Conservation (phyloP, 1,140 invertebrate species). For the Heliconius hermathena region DNA sequence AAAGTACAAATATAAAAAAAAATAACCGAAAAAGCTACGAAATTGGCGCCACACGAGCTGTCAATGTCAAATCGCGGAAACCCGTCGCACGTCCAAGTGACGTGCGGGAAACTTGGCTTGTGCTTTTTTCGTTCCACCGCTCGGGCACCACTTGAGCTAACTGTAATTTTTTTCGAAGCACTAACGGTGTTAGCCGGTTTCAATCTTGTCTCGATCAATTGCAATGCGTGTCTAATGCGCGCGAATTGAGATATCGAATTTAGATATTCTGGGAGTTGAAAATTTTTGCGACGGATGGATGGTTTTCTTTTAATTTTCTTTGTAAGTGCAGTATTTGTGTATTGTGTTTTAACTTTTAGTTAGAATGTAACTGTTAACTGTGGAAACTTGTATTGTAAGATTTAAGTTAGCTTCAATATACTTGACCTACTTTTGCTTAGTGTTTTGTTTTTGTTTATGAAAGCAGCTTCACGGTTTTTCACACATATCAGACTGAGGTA, state of each 20-base stretch:
- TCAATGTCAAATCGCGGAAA: conserved; percentile 68
- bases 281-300: background rate
- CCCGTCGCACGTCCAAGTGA: conserved; percentile 65
- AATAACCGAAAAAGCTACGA: background rate
- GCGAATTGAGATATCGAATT: background rate
- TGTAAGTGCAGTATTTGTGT: background rate
- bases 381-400: background rate
- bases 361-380: conserved; percentile 8
- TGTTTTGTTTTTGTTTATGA: background rate
- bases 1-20: background rate
- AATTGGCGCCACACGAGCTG: conserved; percentile 54
- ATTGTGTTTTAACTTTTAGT: background rate
- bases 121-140: conserved; percentile 75
- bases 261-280: background rate
- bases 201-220: conserved; percentile 58
- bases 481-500: no score
- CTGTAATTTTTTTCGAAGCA: conserved; percentile 77
- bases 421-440: conserved; percentile 6
- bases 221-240: conserved; percentile 49
- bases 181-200: conserved; percentile 73
- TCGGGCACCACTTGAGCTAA: conserved; percentile 60
- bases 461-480: background rate
- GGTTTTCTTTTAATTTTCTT: background rate
- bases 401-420: background rate
- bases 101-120: conserved; percentile 57